Evolutionary conservation across 2,113 vertebrate species (phyloP).

Genomic region (Setophaga kirtlandii): DNA sequence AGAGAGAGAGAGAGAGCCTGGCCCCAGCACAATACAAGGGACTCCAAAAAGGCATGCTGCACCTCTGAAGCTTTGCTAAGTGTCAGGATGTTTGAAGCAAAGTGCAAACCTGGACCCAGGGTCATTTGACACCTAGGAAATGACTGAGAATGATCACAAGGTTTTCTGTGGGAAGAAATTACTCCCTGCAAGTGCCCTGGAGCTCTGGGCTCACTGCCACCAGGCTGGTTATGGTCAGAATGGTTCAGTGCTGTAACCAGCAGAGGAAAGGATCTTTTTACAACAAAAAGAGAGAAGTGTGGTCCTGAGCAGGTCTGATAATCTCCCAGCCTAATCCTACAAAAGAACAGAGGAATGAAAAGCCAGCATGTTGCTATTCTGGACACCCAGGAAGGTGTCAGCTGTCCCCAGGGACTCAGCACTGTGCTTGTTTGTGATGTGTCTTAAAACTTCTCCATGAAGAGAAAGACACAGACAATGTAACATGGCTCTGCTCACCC

Average conservation of each 20-base stretch:
- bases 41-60: neutral
- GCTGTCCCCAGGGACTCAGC: neutral
- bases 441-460: neutral
- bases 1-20: neutral
- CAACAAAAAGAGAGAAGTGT: neutral
- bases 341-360: neutral
- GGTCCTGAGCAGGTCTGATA: neutral
- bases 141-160: neutral
- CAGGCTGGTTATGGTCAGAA: neutral
- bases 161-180: neutral
- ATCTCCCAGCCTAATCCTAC: neutral
- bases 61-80: neutral
- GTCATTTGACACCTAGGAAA: neutral
- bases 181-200: fast-evolving
- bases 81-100: neutral
- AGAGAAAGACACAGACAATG: neutral
- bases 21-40: neutral
- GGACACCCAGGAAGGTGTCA: neutral
- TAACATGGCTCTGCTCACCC: neutral
- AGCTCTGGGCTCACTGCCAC: neutral
- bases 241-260: neutral
- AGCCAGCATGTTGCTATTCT: neutral
- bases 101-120: neutral
- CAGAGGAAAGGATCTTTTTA: neutral
- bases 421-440: neutral